Base-by-base conservation (phyloP, 2,888 invertebrate species). In the Catocala sponsa region DNA sequence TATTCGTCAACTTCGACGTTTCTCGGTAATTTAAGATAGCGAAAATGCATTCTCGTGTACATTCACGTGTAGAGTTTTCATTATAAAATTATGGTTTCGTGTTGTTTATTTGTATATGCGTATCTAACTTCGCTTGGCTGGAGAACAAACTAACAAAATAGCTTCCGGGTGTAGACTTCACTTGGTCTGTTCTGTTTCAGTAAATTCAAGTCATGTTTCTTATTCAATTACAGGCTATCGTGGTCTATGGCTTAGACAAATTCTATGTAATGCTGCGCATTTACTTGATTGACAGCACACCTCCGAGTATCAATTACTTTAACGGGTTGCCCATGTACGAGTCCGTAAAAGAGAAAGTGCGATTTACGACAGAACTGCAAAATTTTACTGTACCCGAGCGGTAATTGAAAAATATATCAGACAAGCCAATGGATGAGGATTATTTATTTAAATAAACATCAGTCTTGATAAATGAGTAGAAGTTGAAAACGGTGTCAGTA, bases 251-350 rank as follows among this genome's bases (percentile, higher is more conserved):
- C 43, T 57, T 44, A 62, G 64, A 73, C 73, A 56, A 75, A 76
- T 68, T 76, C 66, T 67, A 67, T 38, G 65, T 67, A 71, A 72
- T 63, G 53, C 59, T 75, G 65, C 72, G 72, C 74, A 73, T 80
- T 75, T 76, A 63, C 74, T 78, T 79, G 82, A 84, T 79, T 83
- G 84, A 83, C 82, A 82, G 65, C 67, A 70, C 68, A 76, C 69
- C 74, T 74, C 67, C 49, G 32, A 72, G 76, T 74, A 80, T 80
- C 82, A 79, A 83, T 82, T 82, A 79, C 72, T 67, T 64, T 73
- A 79, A 79, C 82, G 65, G 78, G 62, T 72, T 62, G 65, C 56
- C 72, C 75, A 68, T 79, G 74, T 70, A 68, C 65, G 66, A 64
- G 60, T 68, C 56, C 58, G 67, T 65, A 62, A 63, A 25, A 69